Evolutionary conservation across 2,888 invertebrate genomes (phyloP), one percentile per base, ranked within the genome.

Genomic region (Dascillus cervinus): DNA sequence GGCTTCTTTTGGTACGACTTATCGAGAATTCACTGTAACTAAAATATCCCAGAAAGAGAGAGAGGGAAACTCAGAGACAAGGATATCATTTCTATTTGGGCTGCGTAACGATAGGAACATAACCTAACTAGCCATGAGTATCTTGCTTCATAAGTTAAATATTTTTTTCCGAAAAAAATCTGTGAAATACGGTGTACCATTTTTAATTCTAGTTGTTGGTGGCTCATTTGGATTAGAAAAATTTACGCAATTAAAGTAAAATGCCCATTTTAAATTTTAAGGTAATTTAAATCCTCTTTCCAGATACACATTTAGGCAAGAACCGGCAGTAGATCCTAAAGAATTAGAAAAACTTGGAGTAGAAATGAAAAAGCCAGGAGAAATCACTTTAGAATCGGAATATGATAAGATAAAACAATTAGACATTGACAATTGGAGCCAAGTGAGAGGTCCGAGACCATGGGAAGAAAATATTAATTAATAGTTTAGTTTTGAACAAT

Each of bases 381-480:
- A 80, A 53, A 79, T 82, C 0, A 82, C 85, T 0, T 56, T 89
- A 43, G 88, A 89, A 62, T 64, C 66, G 19, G 77, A 80, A 46
- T 88, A 73, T 66, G 80, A 86, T 45, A 81, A 82, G 62, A 69
- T 86, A 2, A 71, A 83, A 58, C 61, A 70, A 31, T 60, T 82
- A 20, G 82, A 91, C 57, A 76, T 86, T 45, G 81, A 88, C 43
- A 73, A 80, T 47, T 92, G 91, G 91, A 77, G 85, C 55, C 89
- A 90, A 55, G 77, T 79, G 43, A 69, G 91, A 48, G 88, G 88
- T 0, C 84, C 89, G 3, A 69, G 91, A 30, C 89, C 90, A 1
- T 90, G 89, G 89, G 90, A 91, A 54, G 71, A 76, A 42, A 52
- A n/a, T n/a, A n/a, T n/a, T n/a, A n/a, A n/a, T n/a, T n/a, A n/a